phyloP scores from a whole-genome alignment of 2,113 vertebrate genomes.

The Datnioides undecimradiatus region DNA sequence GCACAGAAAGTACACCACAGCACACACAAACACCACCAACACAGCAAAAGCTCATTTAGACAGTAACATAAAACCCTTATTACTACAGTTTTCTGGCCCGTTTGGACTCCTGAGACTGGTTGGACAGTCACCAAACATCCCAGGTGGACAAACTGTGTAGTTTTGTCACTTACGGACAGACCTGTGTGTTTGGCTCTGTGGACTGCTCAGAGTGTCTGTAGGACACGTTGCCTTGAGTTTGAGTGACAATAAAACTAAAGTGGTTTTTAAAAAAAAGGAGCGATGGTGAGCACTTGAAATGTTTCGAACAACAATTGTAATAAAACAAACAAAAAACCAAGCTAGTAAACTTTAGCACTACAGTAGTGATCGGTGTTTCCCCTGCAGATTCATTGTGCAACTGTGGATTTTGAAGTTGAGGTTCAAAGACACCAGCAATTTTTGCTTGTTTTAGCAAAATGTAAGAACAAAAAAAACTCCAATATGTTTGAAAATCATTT shows the following conservation, averaged over 20 bases:
- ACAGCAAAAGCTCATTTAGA: slow-evolving; percentile 9
- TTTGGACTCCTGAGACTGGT: neutral
- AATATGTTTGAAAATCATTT: neutral
- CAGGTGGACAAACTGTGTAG: neutral
- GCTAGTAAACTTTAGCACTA: too few relatives aligned
- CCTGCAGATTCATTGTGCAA: neutral
- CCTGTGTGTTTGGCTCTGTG: neutral
- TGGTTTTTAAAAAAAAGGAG: neutral
- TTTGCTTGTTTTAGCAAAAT: neutral
- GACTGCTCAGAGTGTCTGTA: neutral
- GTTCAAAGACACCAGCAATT: neutral
- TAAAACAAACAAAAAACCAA: neutral
- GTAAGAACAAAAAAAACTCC: neutral
- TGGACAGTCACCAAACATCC: neutral
- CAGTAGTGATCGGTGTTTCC: neutral
- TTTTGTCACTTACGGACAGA: too few relatives aligned
- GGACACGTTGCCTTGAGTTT: neutral
- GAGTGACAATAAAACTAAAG: neutral
- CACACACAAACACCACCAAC: slow-evolving; percentile 16
- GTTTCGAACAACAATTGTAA: neutral
- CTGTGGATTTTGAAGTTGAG: neutral
- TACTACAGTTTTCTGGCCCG: neutral
- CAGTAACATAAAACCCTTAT: neutral
- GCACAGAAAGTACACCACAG: neutral
- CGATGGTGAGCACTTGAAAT: neutral